Conservation (phyloP, 1,140 invertebrate species). For the Popillia japonica region DNA sequence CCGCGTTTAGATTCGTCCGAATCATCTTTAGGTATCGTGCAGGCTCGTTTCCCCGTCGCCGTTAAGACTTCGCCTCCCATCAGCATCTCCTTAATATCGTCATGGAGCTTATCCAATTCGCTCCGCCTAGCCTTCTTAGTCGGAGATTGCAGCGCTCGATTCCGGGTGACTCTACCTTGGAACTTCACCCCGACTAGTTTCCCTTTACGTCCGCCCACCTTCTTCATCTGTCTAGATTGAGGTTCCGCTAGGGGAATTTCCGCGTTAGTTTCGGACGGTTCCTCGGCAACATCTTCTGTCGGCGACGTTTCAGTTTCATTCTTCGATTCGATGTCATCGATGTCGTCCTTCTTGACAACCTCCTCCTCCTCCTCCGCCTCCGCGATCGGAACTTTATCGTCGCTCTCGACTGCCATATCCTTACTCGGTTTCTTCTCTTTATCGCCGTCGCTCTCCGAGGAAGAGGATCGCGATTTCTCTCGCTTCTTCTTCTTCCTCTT, state of each 20-base stretch:
- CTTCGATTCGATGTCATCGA: not conserved
- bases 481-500: conserved; percentile 24
- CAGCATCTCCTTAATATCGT: conserved; percentile 74
- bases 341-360: too few species aligned
- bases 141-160: not conserved
- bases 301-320: not conserved
- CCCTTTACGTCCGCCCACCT: not conserved
- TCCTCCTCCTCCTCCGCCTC: too few species aligned
- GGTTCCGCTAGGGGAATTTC: too few species aligned
- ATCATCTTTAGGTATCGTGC: conserved; percentile 57
- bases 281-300: not conserved
- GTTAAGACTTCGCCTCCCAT: conserved; percentile 69
- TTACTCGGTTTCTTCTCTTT: conserved; percentile 11
- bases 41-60: conserved; percentile 65
- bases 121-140: conserved; percentile 40
- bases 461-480: not conserved
- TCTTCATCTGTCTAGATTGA: not conserved
- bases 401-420: not conserved
- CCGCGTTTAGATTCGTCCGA: not conserved
- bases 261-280: not conserved
- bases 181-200: not conserved
- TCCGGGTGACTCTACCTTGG: not conserved
- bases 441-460: not conserved
- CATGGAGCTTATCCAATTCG: conserved; percentile 70
- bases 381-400: not conserved